Base-by-base conservation (phyloP, 1,140 invertebrate species). In the Caenorhabditis inopinata region DNA sequence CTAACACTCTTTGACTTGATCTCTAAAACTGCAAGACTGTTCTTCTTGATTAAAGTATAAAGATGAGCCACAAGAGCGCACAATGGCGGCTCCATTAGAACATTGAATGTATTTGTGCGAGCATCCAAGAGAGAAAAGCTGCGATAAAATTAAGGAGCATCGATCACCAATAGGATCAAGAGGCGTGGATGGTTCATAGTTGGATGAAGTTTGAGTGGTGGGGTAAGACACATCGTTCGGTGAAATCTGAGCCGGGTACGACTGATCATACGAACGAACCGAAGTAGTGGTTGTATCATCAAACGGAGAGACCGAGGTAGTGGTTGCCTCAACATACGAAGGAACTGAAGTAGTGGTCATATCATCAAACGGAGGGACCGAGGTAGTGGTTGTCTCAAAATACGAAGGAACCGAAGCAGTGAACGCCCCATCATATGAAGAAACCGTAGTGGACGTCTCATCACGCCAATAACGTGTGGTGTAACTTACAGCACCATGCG, bases 61-160 rank as follows among this genome's bases (percentile, higher is more conserved):
- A 3, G 18, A 42, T 32, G 6, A n/a, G 6, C 32, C 32, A 42
- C 58, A 68, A 7, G 2, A 12, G 2, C 58, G 29, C 12, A 68
- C 58, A 11, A 68, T 68, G 11, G 58, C 58, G 0, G 58, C 32
- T 11, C 58, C 58, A 42, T 68, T 38, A 2, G 58, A 68, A 16
- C 58, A 68, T 21, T 68, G 58, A 68, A 68, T 68, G 32, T 68
- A 68, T n/a, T 68, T 68, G 18, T 68, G 32, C 5, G 58, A 68
- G 32, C 58, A 68, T 68, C 58, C 58, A 1, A 68, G 14, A 9
- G 58, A 38, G 58, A 68, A 68, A 1, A 68, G 32, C 9, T 32
- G 29, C 9, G 58, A 68, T 11, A 32, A 2, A 1, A 38, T 32
- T 21, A 12, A 38, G 0, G 32, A 38, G 32, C 58, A 68, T 18